phyloP scores from a whole-genome alignment of 1,140 invertebrate species.

The Frieseomelitta varia region DNA sequence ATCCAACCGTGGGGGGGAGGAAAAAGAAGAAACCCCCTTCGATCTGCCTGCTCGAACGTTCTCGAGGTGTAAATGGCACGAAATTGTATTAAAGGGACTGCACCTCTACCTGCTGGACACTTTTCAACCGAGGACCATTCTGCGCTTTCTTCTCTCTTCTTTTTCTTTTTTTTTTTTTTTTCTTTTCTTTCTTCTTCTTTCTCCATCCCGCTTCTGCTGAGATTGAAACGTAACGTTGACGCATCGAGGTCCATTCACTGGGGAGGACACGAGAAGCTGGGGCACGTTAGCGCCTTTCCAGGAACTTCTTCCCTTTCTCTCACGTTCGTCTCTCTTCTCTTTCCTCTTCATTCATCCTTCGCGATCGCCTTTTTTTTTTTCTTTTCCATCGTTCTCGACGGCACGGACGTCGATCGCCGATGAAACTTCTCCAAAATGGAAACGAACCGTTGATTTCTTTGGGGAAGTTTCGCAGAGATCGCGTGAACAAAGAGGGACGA shows the following conservation, averaged over 20 bases:
- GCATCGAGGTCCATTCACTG: slow-evolving; percentile 40
- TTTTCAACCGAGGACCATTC: slow-evolving; percentile 36
- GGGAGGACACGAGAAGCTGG: slow-evolving; percentile 6
- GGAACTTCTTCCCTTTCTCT: not conserved
- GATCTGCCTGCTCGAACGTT: slow-evolving; percentile 41
- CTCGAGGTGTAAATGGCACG: slow-evolving; percentile 68
- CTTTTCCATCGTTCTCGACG: not conserved
- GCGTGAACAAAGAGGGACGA: not conserved
- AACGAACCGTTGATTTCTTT: not conserved
- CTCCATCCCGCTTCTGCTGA: not conserved
- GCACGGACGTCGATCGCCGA: slow-evolving; percentile 18
- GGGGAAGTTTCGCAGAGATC: not conserved
- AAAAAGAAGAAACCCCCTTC: slow-evolving; percentile 30
- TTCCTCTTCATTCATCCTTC: slow-evolving; percentile 36
- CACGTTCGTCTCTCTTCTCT: not conserved
- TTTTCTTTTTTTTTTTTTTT: not conserved
- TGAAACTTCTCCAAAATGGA: not conserved
- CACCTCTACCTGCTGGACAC: slow-evolving; percentile 58
- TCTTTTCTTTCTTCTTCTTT: no score
- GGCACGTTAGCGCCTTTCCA: slow-evolving; percentile 42
- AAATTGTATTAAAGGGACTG: slow-evolving; percentile 58
- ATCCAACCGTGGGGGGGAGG: not conserved
- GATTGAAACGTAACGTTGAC: slow-evolving; percentile 62
- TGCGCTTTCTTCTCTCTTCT: not conserved
- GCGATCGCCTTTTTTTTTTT: not conserved